Evolutionary conservation across 2,113 vertebrate genomes (phyloP).

Genomic region (Corynorhinus townsendii): DNA sequence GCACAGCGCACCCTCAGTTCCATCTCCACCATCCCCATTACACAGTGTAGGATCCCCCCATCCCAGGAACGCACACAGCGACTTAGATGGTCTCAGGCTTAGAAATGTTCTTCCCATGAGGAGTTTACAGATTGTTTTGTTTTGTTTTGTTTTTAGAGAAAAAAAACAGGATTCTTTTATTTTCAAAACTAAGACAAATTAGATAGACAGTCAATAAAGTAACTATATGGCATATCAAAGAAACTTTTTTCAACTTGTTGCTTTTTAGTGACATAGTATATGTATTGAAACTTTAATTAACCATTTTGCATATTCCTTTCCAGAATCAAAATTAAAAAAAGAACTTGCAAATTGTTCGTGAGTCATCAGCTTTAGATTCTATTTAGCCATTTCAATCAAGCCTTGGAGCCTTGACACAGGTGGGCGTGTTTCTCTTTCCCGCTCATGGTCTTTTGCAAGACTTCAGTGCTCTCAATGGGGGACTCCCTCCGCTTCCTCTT

Average conservation of each 20-base stretch:
- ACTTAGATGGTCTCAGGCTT: not conserved
- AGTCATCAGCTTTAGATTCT: not conserved
- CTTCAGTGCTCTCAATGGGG: accelerated
- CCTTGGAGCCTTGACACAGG: not conserved
- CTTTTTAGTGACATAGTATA: not conserved
- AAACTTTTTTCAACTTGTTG: not conserved
- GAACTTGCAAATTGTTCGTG: not conserved
- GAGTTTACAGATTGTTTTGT: not conserved
- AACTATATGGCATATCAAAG: not conserved
- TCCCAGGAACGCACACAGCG: accelerated
- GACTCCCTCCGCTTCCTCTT: not conserved
- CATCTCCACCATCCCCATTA: accelerated
- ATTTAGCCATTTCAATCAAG: not conserved
- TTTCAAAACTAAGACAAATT: not conserved
- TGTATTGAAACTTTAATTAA: not conserved
- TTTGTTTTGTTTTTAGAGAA: not conserved
- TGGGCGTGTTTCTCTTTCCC: not conserved
- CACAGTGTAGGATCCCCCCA: not conserved
- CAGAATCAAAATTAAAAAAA: not conserved
- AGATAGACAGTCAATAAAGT: not conserved
- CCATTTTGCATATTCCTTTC: not conserved
- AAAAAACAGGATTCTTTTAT: not conserved
- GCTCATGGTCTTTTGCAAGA: not conserved
- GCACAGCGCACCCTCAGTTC: too few species aligned
- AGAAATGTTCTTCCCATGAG: not conserved